Percentiles rank a stretch among this genome's conserved stretches.
phyloP scores from a whole-genome alignment of 2,797 vertebrate species.

The Antennarius maculatus region DNA sequence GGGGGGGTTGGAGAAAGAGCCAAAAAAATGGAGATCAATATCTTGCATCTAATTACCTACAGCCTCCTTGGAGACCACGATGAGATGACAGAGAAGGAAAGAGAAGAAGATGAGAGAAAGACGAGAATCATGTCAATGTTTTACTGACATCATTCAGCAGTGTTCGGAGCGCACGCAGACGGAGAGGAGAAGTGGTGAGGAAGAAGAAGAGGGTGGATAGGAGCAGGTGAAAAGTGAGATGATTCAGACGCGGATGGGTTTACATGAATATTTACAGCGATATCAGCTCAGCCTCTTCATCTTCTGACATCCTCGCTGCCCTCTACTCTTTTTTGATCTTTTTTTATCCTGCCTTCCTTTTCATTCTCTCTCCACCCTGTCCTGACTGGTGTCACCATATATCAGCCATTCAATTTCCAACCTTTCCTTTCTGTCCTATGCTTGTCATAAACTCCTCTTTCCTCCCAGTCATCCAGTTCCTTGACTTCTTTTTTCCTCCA shows the following conservation, averaged over 20 bases:
- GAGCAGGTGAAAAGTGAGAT: not conserved
- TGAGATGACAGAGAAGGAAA: slow-evolving; percentile 31
- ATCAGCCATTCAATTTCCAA: not conserved
- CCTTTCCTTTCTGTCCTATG: not conserved
- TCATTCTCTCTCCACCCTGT: not conserved
- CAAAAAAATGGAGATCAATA: slow-evolving; percentile 65
- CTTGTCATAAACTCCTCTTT: not conserved
- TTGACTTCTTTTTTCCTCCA: not conserved
- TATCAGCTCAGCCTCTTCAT: slow-evolving; percentile 43
- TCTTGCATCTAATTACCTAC: slow-evolving; percentile 67
- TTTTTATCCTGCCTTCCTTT: slow-evolving; percentile 13
- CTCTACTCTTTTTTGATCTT: slow-evolving; percentile 1
- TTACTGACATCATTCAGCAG: slow-evolving; percentile 31
- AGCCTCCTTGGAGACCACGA: slow-evolving; percentile 71
- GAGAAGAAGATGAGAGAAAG: slow-evolving; percentile 7
- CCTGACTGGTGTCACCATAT: not conserved
- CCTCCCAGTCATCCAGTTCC: not conserved
- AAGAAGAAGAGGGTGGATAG: not conserved
- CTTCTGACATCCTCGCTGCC: not conserved
- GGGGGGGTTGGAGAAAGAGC: not conserved
- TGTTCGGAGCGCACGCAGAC: slow-evolving; percentile 10
- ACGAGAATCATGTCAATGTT: slow-evolving; percentile 37
- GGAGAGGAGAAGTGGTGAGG: slow-evolving; percentile 11
- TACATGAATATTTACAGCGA: slow-evolving; percentile 62
- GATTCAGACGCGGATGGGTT: slow-evolving; percentile 15